These are phyloP conservation scores for Daubentonia madagascariensis DNA, from an alignment of 2,113 vertebrate genomes.

Conservation along the genomic window DNA sequence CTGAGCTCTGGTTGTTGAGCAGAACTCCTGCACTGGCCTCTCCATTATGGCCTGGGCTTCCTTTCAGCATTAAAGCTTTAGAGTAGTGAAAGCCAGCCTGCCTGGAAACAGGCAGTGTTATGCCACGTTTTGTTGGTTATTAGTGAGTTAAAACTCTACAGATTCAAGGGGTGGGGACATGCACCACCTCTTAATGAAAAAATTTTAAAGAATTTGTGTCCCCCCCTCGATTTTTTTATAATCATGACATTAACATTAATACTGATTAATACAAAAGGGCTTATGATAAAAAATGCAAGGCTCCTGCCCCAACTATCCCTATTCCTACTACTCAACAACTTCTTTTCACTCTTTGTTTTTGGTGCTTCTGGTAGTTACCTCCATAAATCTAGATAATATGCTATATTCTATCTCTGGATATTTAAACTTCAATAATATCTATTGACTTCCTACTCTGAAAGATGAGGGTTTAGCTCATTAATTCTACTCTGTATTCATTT, in stretches of 20 bases:
- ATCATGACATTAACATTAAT: not conserved
- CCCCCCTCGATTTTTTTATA: not conserved
- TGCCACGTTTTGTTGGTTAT: not conserved
- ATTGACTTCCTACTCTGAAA: not conserved
- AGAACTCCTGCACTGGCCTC: not conserved
- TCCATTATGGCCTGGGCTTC: not conserved
- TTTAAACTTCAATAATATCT: slow-evolving; percentile 1
- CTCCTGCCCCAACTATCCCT: not conserved
- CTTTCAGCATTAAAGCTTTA: not conserved
- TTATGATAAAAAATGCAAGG: not conserved
- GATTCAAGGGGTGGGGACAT: not conserved
- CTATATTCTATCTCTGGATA: not conserved
- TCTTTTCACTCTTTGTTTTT: not conserved
- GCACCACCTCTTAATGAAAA: not conserved
- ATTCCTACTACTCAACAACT: not conserved
- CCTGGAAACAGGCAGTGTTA: not conserved
- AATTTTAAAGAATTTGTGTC: slow-evolving; percentile 1
- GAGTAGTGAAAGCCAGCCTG: not conserved
- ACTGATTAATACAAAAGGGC: not conserved
- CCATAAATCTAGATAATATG: not conserved
- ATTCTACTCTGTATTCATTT: not conserved
- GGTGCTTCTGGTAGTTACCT: not conserved
- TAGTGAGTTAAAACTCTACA: not conserved
- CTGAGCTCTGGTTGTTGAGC: not conserved
- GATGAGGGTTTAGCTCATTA: not conserved